Evolutionary conservation across 1,140 invertebrate genomes (phyloP).

Genomic region (Plectrocnemia conspersa): DNA sequence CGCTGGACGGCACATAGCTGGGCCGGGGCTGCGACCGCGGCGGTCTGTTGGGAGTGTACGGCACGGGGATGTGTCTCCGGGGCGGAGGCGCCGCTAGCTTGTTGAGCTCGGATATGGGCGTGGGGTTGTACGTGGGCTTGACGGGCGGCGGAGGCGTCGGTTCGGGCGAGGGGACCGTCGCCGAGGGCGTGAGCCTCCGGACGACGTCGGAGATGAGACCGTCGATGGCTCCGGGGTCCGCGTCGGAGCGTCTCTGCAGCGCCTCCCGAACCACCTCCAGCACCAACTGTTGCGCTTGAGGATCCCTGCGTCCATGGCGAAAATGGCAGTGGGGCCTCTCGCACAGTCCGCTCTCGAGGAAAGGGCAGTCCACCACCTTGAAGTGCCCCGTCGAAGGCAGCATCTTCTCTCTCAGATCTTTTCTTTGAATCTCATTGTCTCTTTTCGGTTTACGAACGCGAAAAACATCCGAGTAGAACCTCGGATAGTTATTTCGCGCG

Average conservation of each 20-base stretch:
- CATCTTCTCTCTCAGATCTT: no score
- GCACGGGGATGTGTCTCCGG: constrained; percentile 48
- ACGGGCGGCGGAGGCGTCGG: background rate
- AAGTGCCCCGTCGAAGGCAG: constrained; percentile 83
- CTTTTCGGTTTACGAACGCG: no score
- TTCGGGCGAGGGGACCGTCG: constrained; percentile 26
- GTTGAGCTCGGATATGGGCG: constrained; percentile 50
- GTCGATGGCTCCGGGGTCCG: background rate
- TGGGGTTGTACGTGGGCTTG: constrained; percentile 50
- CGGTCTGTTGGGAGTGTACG: constrained; percentile 49
- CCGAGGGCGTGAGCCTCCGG: constrained; percentile 15
- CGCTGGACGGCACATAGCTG: background rate
- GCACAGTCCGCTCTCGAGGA: constrained; percentile 71
- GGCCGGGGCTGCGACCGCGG: constrained; percentile 15
- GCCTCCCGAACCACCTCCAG: constrained; percentile 50
- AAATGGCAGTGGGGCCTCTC: constrained; percentile 86
- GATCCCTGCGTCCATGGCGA: constrained; percentile 68
- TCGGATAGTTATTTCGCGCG: no score
- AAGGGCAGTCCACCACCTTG: constrained; percentile 76
- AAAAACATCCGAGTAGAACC: no score
- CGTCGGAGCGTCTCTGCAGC: constrained; percentile 40
- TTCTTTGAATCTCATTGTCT: no score
- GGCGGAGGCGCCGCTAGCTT: constrained; percentile 40
- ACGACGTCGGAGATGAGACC: constrained; percentile 21
- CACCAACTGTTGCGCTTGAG: constrained; percentile 46